Percentiles rank a stretch among this genome's conserved stretches.
Evolutionary conservation across 2,888 invertebrate species (phyloP).

Genomic region (Idaea aversata): DNA sequence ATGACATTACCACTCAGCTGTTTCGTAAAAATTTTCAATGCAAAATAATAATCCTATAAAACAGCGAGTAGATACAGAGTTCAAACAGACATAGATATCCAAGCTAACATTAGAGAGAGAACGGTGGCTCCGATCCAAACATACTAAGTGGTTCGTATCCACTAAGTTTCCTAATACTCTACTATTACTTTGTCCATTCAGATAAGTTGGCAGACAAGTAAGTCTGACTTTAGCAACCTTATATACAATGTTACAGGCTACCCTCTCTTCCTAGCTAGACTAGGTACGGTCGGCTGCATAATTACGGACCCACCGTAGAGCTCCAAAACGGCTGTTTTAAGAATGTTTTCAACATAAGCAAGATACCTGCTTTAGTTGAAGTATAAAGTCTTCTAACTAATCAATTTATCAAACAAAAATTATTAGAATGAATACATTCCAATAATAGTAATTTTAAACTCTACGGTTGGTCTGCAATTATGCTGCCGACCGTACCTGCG

Average conservation of each 20-base stretch:
- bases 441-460: no score
- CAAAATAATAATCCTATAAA: not conserved
- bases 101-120: conserved; percentile 20
- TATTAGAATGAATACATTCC: no score
- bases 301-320: no score
- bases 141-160: conserved; percentile 30
- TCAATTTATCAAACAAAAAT: no score
- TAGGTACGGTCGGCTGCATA: not conserved
- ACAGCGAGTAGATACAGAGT: conserved; percentile 9
- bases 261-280: not conserved
- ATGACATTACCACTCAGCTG: not conserved
- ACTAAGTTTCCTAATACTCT: conserved; percentile 31
- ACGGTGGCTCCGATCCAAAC: conserved; percentile 24
- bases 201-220: conserved; percentile 30
- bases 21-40: not conserved
- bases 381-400: no score
- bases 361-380: no score
- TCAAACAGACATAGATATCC: conserved; percentile 14
- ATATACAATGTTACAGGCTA: conserved; percentile 6
- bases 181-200: conserved; percentile 34
- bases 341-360: no score
- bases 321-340: no score
- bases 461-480: no score
- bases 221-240: conserved; percentile 26
- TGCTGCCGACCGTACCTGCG: no score